Percentiles rank a stretch among this genome's conserved stretches.
Evolutionary conservation across 2,113 vertebrate species (phyloP).

Genomic region (Catagonus wagneri): DNA sequence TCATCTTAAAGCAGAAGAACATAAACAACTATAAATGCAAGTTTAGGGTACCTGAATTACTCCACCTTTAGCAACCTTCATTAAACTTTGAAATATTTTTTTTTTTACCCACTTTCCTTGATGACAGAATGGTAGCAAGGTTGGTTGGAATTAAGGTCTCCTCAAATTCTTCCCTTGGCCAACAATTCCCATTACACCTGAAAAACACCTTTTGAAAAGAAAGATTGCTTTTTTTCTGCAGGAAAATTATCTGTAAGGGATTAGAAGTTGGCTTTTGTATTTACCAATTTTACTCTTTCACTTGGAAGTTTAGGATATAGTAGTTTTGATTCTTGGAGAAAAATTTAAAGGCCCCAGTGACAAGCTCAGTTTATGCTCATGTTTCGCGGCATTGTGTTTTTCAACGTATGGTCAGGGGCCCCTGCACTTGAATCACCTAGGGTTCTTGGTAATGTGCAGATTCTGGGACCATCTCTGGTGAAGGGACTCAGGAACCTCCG

Average conservation of each 20-base stretch:
- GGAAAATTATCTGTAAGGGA: neutral
- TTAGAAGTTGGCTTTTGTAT: neutral
- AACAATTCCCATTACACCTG: neutral
- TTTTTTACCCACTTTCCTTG: neutral
- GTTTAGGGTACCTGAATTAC: neutral
- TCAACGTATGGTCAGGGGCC: neutral
- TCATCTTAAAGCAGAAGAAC: slow-evolving; percentile 23
- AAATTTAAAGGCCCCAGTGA: neutral
- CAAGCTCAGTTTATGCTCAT: neutral
- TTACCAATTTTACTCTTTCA: slow-evolving; percentile 8
- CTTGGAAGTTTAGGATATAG: neutral
- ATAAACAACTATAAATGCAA: slow-evolving; percentile 29
- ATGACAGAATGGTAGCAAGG: neutral
- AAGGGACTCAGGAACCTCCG: neutral
- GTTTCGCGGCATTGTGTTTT: neutral
- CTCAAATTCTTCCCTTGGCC: slow-evolving; percentile 1
- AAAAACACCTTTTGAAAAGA: slow-evolving; percentile 7
- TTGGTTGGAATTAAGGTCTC: slow-evolving; percentile 45
- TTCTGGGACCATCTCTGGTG: neutral
- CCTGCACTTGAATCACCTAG: neutral
- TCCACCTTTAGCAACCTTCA: neutral
- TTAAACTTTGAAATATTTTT: slow-evolving; percentile 29
- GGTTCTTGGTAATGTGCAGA: neutral
- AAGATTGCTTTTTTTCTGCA: slow-evolving; percentile 7
- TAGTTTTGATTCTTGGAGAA: neutral